Base-by-base conservation (phyloP, 2,888 invertebrate genomes). In the Drosophila kambysellisi region DNA sequence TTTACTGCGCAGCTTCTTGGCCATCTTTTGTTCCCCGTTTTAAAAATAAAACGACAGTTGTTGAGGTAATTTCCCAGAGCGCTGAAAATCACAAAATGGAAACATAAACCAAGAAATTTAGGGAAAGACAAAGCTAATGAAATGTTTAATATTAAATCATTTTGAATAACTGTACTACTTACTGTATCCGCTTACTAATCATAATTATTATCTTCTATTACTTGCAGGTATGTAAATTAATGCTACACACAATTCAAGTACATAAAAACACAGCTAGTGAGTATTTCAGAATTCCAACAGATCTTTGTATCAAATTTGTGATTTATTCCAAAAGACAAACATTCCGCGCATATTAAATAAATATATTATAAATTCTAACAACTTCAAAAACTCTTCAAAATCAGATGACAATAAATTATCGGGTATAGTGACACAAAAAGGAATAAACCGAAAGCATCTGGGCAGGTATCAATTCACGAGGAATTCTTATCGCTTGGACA, bases 161-260 rank as follows among this genome's bases (percentile, higher is more conserved):
- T 51, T 54, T 4, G n/a, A 58, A 20, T n/a, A 61, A 64, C 63
- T 39, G 6, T 32, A 15, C 11, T 17, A 58, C 17, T n/a, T 58
- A 64, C 63, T 39, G 6, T 32, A 15, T 8, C 17, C n/a, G 20
- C 32, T 20, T n/a, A 33, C 33, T 77, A 70, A 83, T 67, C 50
- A 62, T 37, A 33, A 33, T 32, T 56, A 57, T 20, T 17, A 17
- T 39, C 1, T 74, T 57, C 54, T 74, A 76, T 43, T 76, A 56
- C 35, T 84, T 88, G 37, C 86, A 85, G 84, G 84, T 85, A 86
- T 76, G 85, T 86, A 46, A 35, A 62, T 9, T 25, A 33, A 5
- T n/a, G 17, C 15, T 0, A 30, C 0, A 50, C 46, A 41, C 7
- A 35, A 43, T 53, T 29, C 51, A 59, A 56, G 15, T 54, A 37